phyloP scores from a whole-genome alignment of 1,140 invertebrate species.

The Holotrichia oblita region DNA sequence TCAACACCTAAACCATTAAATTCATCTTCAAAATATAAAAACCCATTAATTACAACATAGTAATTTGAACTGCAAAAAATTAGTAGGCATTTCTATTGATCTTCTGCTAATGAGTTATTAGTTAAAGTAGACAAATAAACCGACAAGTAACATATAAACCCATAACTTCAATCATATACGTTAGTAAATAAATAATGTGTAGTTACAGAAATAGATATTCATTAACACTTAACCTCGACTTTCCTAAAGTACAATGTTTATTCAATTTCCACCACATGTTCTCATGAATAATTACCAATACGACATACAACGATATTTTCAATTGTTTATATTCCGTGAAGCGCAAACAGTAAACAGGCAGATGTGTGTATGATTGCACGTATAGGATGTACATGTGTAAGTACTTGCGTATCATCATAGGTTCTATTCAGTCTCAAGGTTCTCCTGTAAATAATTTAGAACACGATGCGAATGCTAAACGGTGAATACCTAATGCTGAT shows the following conservation, averaged over 20 bases:
- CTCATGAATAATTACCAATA: conserved; percentile 24
- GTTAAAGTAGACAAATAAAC: too few species aligned
- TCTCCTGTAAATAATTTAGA: conserved; percentile 21
- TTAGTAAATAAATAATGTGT: too few species aligned
- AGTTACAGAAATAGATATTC: background rate
- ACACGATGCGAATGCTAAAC: conserved; percentile 13
- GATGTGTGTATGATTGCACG: conserved; percentile 24
- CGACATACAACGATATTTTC: background rate
- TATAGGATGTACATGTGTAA: background rate
- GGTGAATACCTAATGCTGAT: background rate
- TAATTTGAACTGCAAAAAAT: too few species aligned
- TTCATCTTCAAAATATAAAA: too few species aligned
- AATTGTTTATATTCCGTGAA: conserved; percentile 34
- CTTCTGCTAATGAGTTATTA: too few species aligned
- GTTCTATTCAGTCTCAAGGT: conserved; percentile 18
- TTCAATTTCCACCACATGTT: conserved; percentile 3
- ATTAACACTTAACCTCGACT: background rate
- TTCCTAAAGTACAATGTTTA: conserved; percentile 1
- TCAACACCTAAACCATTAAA: too few species aligned
- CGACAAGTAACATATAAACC: too few species aligned
- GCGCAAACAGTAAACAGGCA: conserved; percentile 27
- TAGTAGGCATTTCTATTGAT: too few species aligned
- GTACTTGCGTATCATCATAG: background rate
- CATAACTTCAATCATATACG: too few species aligned
- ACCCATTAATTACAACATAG: too few species aligned